These are phyloP conservation scores for Mastomys coucha DNA, from an alignment of 2,113 vertebrate genomes.

Conservation along the genomic window DNA sequence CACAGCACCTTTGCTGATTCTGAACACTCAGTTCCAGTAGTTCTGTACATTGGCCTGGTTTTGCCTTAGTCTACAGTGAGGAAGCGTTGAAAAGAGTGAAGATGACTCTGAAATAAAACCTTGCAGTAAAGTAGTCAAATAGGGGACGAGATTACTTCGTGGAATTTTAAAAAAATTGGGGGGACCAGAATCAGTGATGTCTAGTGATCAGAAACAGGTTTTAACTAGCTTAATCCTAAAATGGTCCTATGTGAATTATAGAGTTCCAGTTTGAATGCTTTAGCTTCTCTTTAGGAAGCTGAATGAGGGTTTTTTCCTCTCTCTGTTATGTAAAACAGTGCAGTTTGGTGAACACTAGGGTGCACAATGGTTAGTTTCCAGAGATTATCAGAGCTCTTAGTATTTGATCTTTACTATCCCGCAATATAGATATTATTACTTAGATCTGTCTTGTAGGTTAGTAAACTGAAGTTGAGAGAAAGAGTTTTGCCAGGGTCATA, in stretches of 20 bases:
- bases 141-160: background rate
- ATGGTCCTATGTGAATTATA: background rate
- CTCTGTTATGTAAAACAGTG: slow-evolving; percentile 17
- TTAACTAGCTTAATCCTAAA: slow-evolving; percentile 16
- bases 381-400: slow-evolving; percentile 3
- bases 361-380: background rate
- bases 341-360: slow-evolving; percentile 21
- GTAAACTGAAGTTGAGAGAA: background rate
- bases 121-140: background rate
- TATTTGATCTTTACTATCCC: background rate
- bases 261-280: background rate
- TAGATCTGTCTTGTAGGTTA: background rate
- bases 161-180: background rate
- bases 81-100: background rate
- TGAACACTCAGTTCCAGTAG: background rate
- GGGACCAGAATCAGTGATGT: background rate
- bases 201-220: slow-evolving; percentile 21
- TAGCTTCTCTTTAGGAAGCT: slow-evolving; percentile 1
- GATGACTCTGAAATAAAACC: background rate
- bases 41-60: background rate
- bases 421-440: background rate
- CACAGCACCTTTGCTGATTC: background rate
- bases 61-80: background rate
- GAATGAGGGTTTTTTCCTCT: background rate
- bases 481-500: background rate